Evolutionary conservation across 2,888 invertebrate species (phyloP).

Genomic region (Mellilla xanthometata): DNA sequence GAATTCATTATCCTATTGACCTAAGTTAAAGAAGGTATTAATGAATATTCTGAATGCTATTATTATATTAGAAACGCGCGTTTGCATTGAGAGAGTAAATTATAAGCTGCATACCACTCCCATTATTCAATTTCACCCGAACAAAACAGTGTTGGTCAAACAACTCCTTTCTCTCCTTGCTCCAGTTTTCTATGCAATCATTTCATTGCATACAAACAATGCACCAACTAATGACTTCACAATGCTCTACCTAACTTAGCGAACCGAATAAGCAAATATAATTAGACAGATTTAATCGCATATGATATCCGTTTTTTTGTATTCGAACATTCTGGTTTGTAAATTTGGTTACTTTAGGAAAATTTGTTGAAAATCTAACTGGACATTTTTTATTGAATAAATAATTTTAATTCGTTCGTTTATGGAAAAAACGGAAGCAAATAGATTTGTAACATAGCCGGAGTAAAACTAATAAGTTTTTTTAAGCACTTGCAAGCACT

Average conservation of each 20-base stretch:
- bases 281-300: constrained; percentile 4
- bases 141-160: constrained; percentile 20
- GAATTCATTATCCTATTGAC: too few species aligned
- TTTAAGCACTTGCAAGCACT: neutral
- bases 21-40: too few species aligned
- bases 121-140: constrained; percentile 20
- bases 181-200: constrained; percentile 21
- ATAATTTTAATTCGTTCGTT: neutral
- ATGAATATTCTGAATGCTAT: too few species aligned
- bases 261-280: constrained; percentile 4
- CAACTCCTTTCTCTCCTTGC: constrained; percentile 22
- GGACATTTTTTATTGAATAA: neutral
- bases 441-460: neutral
- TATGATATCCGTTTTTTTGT: neutral
- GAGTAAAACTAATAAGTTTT: neutral
- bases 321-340: too few species aligned
- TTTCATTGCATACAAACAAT: constrained; percentile 31
- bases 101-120: neutral
- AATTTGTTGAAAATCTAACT: neutral
- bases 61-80: too few species aligned
- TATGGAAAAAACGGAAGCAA: constrained; percentile 4
- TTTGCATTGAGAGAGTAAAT: neutral
- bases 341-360: neutral
- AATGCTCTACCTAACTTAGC: constrained; percentile 2
- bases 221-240: constrained; percentile 1